Evolutionary conservation across 2,888 invertebrate genomes (phyloP), one percentile per base, ranked within the genome.

Genomic region (Petrophora chlorosata): DNA sequence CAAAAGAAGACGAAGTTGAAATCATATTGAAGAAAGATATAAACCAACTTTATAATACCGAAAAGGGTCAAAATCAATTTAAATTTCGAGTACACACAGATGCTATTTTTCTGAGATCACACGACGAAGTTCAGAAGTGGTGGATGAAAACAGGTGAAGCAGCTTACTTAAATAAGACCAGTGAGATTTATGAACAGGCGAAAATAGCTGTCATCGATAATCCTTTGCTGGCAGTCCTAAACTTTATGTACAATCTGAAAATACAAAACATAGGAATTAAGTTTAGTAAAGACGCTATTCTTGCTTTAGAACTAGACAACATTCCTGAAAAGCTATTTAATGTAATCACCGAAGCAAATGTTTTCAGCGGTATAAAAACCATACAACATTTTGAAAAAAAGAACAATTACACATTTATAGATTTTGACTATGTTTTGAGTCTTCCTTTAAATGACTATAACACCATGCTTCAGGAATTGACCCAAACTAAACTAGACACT

Each of bases 101-200:
- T 41, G 71, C 73, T 3, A 73, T 74, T 36, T 76, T 66, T 45
- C 55, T 73, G 8, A 61, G 67, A 47, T 70, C 67, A 42, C 76
- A 76, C 41, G 73, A 73, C n/a, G 65, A 70, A 56, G 63, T 76
- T 45, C 73, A 73, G 56, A 73, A 73, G 48, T 76, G 76, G 76
- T 76, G 76, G 76, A 68, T 73, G 58, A 46, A 53, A 28, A 54
- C 56, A 30, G 59, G 60, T 0, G 53, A 64, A 23, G 65, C 63
- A 0, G 50, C 53, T 3, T 75, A 74, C 33, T 46, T 74, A 17
- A 70, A 63, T 5, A 64, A 61, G 40, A 48, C 36, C 5, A 65
- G 61, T 38, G 56, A 54, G 7, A 66, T 66, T 43, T 75, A 67
- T 41, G 61, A 71, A 32, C 54, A 58, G 48, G 67, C 74, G 7